Conservation (phyloP, 1,140 invertebrate species). For the Diprion similis region DNA sequence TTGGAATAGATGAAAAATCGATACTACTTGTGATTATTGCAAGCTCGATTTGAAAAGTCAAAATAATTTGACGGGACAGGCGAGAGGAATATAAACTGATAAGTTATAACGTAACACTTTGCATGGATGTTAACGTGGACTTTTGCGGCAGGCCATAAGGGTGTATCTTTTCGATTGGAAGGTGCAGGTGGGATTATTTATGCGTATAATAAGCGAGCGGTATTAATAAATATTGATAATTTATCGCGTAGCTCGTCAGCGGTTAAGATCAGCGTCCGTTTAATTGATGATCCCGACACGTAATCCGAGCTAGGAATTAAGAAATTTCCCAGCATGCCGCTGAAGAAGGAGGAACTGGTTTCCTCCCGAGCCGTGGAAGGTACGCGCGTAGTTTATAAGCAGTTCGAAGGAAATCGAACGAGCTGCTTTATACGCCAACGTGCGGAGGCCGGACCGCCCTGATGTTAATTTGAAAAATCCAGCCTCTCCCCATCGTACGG, state of each 20-base stretch:
- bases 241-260: background rate
- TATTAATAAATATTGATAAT: background rate
- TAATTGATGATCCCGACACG: background rate
- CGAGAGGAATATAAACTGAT: too few species aligned
- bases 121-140: background rate
- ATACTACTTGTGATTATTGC: too few species aligned
- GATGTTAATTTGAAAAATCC: constrained; percentile 3
- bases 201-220: too few species aligned
- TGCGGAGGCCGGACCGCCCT: background rate
- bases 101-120: background rate
- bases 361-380: background rate
- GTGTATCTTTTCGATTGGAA: too few species aligned
- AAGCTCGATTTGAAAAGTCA: background rate
- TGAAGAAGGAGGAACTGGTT: background rate
- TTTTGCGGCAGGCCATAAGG: too few species aligned
- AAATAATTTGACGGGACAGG: background rate
- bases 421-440: background rate
- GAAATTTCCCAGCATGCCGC: background rate
- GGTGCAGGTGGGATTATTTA: too few species aligned
- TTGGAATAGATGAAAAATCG: too few species aligned
- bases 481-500: background rate
- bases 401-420: constrained; percentile 1
- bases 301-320: background rate
- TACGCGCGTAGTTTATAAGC: background rate
- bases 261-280: background rate